Conservation (phyloP, 2,797 vertebrate species). For the Clarias platycephalus region DNA sequence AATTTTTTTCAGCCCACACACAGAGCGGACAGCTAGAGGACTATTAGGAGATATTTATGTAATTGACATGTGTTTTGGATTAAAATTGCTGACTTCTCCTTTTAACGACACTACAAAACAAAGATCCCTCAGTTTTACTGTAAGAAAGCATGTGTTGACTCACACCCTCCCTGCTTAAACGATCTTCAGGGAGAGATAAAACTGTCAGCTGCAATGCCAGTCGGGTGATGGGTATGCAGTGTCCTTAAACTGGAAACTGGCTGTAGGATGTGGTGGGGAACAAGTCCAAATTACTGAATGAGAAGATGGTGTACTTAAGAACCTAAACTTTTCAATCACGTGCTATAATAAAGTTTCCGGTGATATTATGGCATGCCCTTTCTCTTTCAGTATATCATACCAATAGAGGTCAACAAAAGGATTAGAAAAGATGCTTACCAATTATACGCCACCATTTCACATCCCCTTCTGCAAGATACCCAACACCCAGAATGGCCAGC, state of each 20-base stretch:
- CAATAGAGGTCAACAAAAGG: neutral
- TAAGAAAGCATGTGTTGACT: neutral
- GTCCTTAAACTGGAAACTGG: too few relatives aligned
- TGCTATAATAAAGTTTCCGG: too few relatives aligned
- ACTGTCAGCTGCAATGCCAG: neutral
- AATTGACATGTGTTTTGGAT: too few relatives aligned
- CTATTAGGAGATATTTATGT: too few relatives aligned
- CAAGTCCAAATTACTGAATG: neutral
- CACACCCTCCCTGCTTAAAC: neutral
- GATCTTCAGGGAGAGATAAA: too few relatives aligned
- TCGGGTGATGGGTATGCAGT: neutral
- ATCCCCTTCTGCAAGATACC: neutral
- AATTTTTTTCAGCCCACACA: too few relatives aligned
- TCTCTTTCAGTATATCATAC: neutral
- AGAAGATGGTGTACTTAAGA: too few relatives aligned
- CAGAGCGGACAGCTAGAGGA: too few relatives aligned
- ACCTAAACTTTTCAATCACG: too few relatives aligned
- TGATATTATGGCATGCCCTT: neutral
- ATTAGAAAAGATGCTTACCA: neutral
- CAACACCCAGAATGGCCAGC: neutral
- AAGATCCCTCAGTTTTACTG: neutral
- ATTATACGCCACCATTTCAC: neutral
- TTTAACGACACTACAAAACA: too few relatives aligned
- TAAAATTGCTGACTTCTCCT: too few relatives aligned
- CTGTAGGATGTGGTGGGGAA: neutral